Conservation (phyloP, 2,113 vertebrate genomes). For the Ciconia maguari region DNA sequence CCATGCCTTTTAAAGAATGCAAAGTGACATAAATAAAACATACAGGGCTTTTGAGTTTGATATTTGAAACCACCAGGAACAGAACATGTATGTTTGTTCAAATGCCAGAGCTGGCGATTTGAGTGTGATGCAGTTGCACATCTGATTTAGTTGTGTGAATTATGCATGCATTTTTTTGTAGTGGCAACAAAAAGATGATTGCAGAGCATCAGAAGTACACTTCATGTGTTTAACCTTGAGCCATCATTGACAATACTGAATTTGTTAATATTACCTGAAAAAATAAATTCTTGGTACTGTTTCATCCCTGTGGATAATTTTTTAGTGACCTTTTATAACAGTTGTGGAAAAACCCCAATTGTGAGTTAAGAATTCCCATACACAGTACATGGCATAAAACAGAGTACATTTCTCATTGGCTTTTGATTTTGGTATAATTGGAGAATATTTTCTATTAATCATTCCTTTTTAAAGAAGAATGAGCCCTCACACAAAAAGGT, state of each 20-base stretch:
- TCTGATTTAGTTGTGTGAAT: not conserved
- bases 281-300: not conserved
- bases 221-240: not conserved
- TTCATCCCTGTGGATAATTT: not conserved
- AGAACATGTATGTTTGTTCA: not conserved
- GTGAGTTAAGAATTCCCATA: not conserved
- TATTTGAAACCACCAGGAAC: not conserved
- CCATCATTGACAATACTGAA: not conserved
- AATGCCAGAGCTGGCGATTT: not conserved
- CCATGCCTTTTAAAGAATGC: not conserved
- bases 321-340: not conserved
- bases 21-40: not conserved
- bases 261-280: not conserved
- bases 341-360: fast-evolving
- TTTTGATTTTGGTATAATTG: not conserved
- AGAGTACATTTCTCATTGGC: not conserved
- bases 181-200: not conserved
- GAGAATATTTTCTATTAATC: not conserved
- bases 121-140: not conserved
- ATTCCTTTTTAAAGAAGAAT: not conserved
- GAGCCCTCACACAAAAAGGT: not conserved
- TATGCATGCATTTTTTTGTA: not conserved
- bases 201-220: not conserved
- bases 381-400: not conserved
- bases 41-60: not conserved